Conservation (phyloP, 2,888 invertebrate species). For the Heterodera filipjevi region DNA sequence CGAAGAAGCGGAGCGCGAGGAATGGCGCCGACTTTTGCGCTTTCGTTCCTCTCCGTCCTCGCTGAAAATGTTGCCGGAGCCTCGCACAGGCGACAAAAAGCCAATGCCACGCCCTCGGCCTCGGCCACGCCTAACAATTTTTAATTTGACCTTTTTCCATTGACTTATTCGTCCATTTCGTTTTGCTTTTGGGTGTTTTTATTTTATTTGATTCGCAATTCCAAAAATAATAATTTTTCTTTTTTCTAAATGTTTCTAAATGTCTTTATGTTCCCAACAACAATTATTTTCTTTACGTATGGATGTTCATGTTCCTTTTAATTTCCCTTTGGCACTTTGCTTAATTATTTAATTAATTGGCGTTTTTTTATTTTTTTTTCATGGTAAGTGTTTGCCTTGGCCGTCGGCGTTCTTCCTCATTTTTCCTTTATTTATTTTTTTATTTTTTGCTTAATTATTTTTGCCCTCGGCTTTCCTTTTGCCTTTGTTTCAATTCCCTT, state of each 20-base stretch:
- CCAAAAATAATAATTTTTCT: too few relatives aligned
- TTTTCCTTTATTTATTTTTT: neutral
- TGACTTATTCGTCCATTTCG: neutral
- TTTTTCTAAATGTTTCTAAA: neutral
- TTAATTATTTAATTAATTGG: too few relatives aligned
- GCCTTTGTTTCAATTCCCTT: neutral
- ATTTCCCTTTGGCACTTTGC: neutral
- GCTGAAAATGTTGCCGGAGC: constrained; percentile 24
- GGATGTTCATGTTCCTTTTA: too few relatives aligned
- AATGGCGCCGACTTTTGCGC: constrained; percentile 15
- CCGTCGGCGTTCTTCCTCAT: too few relatives aligned
- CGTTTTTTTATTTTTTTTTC: too few relatives aligned
- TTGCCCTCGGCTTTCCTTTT: neutral
- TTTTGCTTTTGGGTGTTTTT: neutral
- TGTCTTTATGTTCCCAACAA: too few relatives aligned
- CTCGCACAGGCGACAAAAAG: constrained; percentile 25
- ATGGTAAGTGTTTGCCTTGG: too few relatives aligned
- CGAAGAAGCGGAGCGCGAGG: constrained; percentile 11
- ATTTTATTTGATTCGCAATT: neutral
- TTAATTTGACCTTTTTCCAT: neutral
- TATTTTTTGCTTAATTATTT: neutral
- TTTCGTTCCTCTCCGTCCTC: constrained; percentile 17
- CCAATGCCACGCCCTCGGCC: constrained; percentile 10
- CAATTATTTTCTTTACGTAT: too few relatives aligned
- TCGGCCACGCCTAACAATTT: neutral